A percentile compares a stretch with the other conserved stretches of the same genome.
phyloP scores from a whole-genome alignment of 2,888 invertebrate species.

The Aleiodes testaceus region DNA sequence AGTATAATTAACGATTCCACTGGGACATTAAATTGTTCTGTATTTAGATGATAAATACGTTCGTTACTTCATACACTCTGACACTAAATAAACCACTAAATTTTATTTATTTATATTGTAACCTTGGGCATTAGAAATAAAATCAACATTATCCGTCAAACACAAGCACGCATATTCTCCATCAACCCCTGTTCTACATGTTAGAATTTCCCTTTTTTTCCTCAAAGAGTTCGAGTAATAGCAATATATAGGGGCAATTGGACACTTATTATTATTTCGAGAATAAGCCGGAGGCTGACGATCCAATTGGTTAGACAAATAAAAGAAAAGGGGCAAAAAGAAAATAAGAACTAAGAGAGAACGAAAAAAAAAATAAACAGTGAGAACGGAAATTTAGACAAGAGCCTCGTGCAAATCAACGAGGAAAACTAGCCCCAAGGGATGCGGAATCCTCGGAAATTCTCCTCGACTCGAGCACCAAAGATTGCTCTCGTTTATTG shows the following conservation, averaged over 20 bases:
- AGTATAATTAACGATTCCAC: constrained; percentile 8
- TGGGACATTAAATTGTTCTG: not conserved
- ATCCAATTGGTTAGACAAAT: constrained; percentile 18
- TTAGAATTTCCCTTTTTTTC: not conserved
- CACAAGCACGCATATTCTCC: too few species aligned
- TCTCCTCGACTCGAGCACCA: constrained; percentile 6
- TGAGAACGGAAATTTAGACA: constrained; percentile 17
- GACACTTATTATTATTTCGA: constrained; percentile 9
- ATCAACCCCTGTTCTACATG: not conserved
- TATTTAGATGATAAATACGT: not conserved
- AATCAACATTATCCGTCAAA: too few species aligned
- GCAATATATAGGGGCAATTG: not conserved
- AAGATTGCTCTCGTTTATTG: constrained; percentile 24
- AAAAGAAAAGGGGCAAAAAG: not conserved
- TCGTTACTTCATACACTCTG: not conserved
- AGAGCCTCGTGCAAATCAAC: constrained; percentile 28
- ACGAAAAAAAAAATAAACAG: not conserved
- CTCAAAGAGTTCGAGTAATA: constrained; percentile 1
- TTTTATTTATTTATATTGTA: not conserved
- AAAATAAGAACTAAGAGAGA: too few species aligned
- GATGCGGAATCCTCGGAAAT: constrained; percentile 29
- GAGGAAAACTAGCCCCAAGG: constrained; percentile 27
- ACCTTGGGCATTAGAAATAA: too few species aligned
- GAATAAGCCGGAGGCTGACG: not conserved
- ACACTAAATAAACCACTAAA: not conserved